These are phyloP conservation scores for Tyrannus savana DNA, from an alignment of 2,113 vertebrate species.

Conservation along the genomic window DNA sequence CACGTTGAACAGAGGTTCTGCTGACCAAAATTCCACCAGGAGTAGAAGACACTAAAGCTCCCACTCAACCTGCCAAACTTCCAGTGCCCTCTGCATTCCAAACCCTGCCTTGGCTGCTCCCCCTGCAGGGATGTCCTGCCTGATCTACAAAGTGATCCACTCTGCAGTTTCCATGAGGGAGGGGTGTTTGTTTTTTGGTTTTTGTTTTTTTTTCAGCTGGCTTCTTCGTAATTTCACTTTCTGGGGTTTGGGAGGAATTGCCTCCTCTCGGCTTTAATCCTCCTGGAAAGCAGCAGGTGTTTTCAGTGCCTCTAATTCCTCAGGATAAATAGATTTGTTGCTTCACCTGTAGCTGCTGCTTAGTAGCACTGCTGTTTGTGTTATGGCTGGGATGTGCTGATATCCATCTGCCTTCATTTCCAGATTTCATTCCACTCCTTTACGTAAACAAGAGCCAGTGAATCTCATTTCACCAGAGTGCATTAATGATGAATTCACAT, in stretches of 20 bases:
- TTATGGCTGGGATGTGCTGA: background rate
- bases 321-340: background rate
- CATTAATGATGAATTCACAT: background rate
- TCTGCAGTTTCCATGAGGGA: background rate
- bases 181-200: too few species aligned
- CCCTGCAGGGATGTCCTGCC: background rate
- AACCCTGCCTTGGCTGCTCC: background rate
- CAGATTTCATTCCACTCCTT: background rate
- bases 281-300: background rate
- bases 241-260: background rate
- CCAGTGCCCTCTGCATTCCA: background rate
- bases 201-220: background rate
- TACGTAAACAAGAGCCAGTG: background rate
- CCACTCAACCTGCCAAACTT: background rate
- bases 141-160: background rate
- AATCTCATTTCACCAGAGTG: background rate
- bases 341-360: background rate
- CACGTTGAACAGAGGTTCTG: rapidly evolving
- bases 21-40: rapidly evolving
- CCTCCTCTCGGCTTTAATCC: background rate
- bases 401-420: background rate
- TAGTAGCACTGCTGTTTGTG: background rate
- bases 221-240: background rate
- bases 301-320: background rate
- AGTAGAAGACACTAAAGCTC: background rate